Base-by-base conservation (phyloP, 30 jellyfish, hydroid and myxozoan species). In the Phacellophora camtschatica region DNA sequence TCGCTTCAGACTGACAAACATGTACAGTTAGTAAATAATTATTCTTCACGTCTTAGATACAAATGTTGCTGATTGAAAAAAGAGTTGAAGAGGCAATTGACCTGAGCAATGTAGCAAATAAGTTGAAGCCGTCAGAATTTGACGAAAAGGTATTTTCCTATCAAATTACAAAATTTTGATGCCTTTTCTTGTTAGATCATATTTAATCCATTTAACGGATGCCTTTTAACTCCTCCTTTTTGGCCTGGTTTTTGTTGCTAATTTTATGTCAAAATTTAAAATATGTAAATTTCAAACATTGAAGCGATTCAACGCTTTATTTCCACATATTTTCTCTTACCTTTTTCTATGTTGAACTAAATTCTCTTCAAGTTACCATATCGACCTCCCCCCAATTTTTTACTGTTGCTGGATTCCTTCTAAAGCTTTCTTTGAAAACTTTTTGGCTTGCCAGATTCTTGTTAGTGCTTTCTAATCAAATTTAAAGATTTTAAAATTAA, bases 81-180 rank as follows among this genome's bases (percentile, higher is more conserved):
- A 77, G 99, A 39, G 90, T 93, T 16, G 99, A 93, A 27, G 99
- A 93, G 43, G 99, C 97, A 9, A 87, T 93, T 30, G 97, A 86
- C 13, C 34, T 93, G 67, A 83, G 92, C 72, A 54, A 79, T 31
- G 99, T 93, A 18, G 96, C 94, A 23, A 81, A 68, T 59, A 73
- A 43, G 63, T 12, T 81, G 39, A 70, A 85, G 19, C 92, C 94
- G 13, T 24, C 86, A 4, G 85, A 86, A 51, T 87, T 48, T 43
- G 56, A 80, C 24, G 82, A 63, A 15, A 81, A 80, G 89, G 96
- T 85, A 45, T 23, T 7, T 4, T 1, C 4, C 19, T 19, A 18
- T 56, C 12, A n/a, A 28, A 13, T 36, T 13, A 12, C 27, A 37
- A 61, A 28, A 36, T 9, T 12, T 15, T 15, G 5, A 5, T 55